phyloP scores from a whole-genome alignment of 2,113 vertebrate genomes.

The Cavia aperea region DNA sequence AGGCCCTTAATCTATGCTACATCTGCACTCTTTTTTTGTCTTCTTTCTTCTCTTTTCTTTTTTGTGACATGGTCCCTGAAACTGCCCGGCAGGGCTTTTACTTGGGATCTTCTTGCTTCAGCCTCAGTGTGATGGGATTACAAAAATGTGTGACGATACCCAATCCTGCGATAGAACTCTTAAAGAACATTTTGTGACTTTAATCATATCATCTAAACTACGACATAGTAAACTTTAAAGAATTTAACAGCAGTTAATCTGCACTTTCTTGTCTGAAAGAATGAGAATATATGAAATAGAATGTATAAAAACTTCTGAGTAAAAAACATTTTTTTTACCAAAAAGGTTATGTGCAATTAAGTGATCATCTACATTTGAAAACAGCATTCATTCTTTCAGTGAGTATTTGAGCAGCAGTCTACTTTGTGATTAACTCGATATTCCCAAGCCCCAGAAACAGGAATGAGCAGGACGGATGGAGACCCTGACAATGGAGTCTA shows the following conservation, averaged over 20 bases:
- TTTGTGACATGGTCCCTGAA: neutral
- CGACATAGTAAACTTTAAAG: neutral
- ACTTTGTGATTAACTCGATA: neutral
- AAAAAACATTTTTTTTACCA: neutral
- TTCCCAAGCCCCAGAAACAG: neutral
- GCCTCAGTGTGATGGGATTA: neutral
- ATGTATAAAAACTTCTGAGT: neutral
- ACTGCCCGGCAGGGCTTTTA: neutral
- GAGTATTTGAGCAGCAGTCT: neutral
- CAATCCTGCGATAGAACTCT: neutral
- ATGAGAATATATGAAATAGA: neutral
- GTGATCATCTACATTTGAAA: neutral
- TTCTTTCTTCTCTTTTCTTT: neutral
- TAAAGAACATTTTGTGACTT: neutral
- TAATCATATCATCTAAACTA: neutral
- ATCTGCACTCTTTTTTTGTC: neutral
- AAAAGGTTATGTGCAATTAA: neutral
- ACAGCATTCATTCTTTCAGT: neutral
- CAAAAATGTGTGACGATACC: neutral
- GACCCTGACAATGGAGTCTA: neutral
- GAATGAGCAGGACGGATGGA: neutral
- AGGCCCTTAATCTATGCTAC: neutral
- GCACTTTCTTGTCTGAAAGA: neutral
- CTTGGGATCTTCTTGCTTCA: neutral
- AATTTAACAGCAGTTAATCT: neutral